Base-by-base conservation (phyloP, 23 tunicate genomes). In the Botrylloides violaceus region DNA sequence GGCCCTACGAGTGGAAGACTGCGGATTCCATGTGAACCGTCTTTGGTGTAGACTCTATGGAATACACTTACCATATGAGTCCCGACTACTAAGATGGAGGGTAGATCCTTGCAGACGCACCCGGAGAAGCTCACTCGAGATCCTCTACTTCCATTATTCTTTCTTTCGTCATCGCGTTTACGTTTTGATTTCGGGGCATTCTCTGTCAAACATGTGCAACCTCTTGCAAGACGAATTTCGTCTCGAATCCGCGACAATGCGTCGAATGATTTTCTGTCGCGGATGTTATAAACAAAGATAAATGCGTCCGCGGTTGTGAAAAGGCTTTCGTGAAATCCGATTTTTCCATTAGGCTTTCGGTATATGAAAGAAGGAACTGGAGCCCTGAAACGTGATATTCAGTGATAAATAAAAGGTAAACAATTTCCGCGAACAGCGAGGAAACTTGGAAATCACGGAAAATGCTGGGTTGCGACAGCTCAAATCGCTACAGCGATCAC, bases 21-120 rank as follows among this genome's bases (percentile, higher is more conserved):
- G n/a, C n/a, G n/a, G n/a, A n/a, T n/a, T n/a, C n/a, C n/a, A n/a
- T n/a, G n/a, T n/a, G n/a, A n/a, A n/a, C n/a, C n/a, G n/a, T n/a
- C n/a, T n/a, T n/a, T n/a, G n/a, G n/a, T n/a, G n/a, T n/a, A n/a
- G 12, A n/a, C n/a, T n/a, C n/a, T n/a, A n/a, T n/a, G n/a, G n/a
- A n/a, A n/a, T n/a, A n/a, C 31, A 82, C 83, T 84, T 84, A 84
- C 92, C 61, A 77, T 1, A 33, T 84, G 92, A 1, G 92, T 84
- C 12, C 92, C 92, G 26, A 84, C 83, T 6, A 84, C 65, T 23
- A 57, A 72, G 19, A 84, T 65, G 4, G 83, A 82, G n/a, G 92
- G 92, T 37, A 83, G 38, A 23, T 23, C 20, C 18, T 59, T 59
- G 75, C 81, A 76, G 19, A 34, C 34, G 30, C 57, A 32, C 18